Percentiles rank a stretch among this genome's conserved stretches.
These are phyloP conservation scores for Cisticola juncidis DNA, from an alignment of 2,113 vertebrate species.

Conservation along the genomic window DNA sequence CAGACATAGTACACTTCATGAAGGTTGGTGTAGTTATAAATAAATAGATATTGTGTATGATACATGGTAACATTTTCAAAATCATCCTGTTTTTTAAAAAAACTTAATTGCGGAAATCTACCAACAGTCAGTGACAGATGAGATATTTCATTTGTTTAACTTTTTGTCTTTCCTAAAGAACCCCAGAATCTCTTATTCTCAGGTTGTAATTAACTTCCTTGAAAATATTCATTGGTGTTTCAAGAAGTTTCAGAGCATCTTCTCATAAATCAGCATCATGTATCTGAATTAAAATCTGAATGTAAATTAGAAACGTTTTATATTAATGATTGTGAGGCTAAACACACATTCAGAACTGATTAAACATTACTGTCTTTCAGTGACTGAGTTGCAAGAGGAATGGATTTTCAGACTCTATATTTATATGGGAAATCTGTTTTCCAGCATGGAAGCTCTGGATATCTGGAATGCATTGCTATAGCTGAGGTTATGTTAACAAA, in stretches of 20 bases:
- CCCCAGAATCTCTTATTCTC: constrained; percentile 41
- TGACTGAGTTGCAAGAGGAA: not conserved
- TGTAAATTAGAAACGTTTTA: constrained; percentile 51
- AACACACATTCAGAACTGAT: constrained; percentile 50
- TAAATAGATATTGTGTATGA: not conserved
- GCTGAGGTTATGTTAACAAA: not conserved
- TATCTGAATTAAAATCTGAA: constrained; percentile 53
- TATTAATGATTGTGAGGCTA: constrained; percentile 32
- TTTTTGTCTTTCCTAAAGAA: constrained; percentile 54
- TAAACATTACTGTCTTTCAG: not conserved
- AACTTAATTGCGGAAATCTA: not conserved
- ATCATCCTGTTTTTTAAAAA: not conserved
- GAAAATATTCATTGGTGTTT: constrained; percentile 58
- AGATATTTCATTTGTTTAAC: constrained; percentile 44
- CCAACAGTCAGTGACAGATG: constrained; percentile 9
- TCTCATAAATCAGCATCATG: constrained; percentile 51
- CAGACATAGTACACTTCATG: not conserved
- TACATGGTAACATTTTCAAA: not conserved
- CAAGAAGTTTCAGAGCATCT: constrained; percentile 39
- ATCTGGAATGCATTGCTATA: not conserved
- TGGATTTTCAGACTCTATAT: not conserved
- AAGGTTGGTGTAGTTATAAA: not conserved
- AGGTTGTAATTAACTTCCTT: constrained; percentile 64
- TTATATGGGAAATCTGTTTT: not conserved
- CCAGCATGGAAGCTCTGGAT: not conserved